These are phyloP conservation scores for Troglohyphantes excavatus DNA, from an alignment of 2,888 invertebrate species.

Conservation along the genomic window DNA sequence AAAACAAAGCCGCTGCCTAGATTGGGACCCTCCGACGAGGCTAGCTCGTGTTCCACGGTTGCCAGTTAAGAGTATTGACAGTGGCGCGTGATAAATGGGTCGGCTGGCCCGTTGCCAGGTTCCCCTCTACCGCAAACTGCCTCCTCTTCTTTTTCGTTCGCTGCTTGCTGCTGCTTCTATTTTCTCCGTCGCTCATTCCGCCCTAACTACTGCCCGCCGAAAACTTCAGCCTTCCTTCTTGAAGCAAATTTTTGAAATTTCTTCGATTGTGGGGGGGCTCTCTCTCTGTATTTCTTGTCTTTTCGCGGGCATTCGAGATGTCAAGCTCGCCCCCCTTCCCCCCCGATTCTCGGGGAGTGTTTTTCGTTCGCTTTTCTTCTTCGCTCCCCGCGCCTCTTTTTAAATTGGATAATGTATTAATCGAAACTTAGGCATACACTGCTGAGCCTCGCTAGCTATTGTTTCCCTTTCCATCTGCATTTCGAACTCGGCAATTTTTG, in stretches of 20 bases:
- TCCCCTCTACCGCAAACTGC: constrained; percentile 72
- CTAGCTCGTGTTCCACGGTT: constrained; percentile 75
- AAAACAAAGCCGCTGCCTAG: constrained; percentile 76
- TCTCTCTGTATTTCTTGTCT: constrained; percentile 64
- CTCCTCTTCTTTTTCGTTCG: constrained; percentile 67
- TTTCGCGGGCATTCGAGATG: constrained; percentile 57
- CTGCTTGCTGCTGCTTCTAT: constrained; percentile 69
- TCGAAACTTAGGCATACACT: constrained; percentile 36
- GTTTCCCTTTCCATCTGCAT: constrained; percentile 21
- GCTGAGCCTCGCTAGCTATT: constrained; percentile 14
- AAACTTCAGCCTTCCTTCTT: constrained; percentile 67
- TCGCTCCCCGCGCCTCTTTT: constrained; percentile 10
- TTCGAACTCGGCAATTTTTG: constrained; percentile 3
- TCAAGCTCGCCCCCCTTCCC: constrained; percentile 49
- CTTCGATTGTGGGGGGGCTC: constrained; percentile 1
- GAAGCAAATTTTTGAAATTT: constrained; percentile 76
- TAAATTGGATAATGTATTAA: constrained; percentile 62
- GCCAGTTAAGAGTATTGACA: constrained; percentile 74
- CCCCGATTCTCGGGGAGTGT: constrained; percentile 43
- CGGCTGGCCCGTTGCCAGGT: constrained; percentile 74
- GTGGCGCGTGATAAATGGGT: constrained; percentile 77
- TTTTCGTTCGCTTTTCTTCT: constrained; percentile 14
- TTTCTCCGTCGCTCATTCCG: constrained; percentile 71
- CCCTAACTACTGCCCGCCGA: constrained; percentile 70
- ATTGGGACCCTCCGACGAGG: constrained; percentile 75